Conservation (phyloP, 2,797 vertebrate species). For the Trachops cirrhosus region DNA sequence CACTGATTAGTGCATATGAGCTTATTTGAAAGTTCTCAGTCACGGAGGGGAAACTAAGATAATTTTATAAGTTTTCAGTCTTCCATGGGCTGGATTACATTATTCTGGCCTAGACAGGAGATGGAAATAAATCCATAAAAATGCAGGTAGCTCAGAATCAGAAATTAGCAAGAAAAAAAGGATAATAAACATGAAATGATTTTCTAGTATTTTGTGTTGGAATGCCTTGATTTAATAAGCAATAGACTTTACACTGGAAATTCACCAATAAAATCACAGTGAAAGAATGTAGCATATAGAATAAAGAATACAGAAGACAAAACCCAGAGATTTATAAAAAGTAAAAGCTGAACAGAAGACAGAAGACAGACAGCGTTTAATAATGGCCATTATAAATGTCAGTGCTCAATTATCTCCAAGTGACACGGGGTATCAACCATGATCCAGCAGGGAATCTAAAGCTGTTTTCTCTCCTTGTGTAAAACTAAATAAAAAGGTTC, state of each 20-base stretch:
- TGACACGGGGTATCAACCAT: neutral
- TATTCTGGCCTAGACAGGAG: neutral
- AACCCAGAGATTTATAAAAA: neutral
- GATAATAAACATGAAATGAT: neutral
- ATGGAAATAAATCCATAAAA: neutral
- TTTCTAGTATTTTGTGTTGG: neutral
- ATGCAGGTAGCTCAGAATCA: neutral
- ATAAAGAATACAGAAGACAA: neutral
- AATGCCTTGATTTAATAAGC: neutral
- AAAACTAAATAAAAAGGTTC: neutral
- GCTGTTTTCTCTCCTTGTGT: neutral
- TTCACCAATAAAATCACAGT: neutral
- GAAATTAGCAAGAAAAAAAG: neutral
- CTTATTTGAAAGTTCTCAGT: neutral
- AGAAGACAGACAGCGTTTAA: neutral
- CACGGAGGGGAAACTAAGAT: neutral
- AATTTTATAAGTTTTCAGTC: neutral
- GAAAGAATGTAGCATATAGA: neutral
- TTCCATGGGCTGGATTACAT: neutral
- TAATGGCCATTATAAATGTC: neutral
- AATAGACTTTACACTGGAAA: neutral
- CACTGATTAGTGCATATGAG: rapidly evolving
- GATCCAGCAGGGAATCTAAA: neutral
- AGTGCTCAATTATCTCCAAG: neutral
- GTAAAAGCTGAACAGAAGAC: neutral